phyloP scores from a whole-genome alignment of 1,140 invertebrate species.

The Pogonus chalceus region DNA sequence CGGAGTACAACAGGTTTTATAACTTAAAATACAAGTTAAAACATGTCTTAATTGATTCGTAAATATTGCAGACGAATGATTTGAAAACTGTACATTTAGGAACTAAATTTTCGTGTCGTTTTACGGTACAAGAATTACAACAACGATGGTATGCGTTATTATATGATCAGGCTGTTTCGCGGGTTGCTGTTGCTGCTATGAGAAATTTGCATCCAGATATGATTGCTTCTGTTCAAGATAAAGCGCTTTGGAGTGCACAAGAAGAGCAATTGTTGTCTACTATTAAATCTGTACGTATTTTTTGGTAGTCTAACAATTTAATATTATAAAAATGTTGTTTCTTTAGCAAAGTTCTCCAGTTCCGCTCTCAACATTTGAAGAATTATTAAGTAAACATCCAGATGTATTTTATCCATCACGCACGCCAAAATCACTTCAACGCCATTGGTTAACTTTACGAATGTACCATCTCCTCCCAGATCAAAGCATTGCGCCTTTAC shows the following conservation, averaged over 20 bases:
- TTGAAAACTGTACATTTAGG: slow-evolving; percentile 78
- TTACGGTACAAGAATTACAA: slow-evolving; percentile 87
- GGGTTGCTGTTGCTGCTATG: slow-evolving; percentile 85
- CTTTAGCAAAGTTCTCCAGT: slow-evolving; percentile 40
- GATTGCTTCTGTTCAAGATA: slow-evolving; percentile 73
- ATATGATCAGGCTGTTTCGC: slow-evolving; percentile 80
- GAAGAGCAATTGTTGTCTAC: slow-evolving; percentile 82
- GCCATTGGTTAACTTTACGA: slow-evolving; percentile 88
- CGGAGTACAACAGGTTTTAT: slow-evolving; percentile 76
- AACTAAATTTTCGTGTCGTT: slow-evolving; percentile 92
- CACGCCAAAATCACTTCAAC: slow-evolving; percentile 73
- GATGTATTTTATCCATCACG: slow-evolving; percentile 78
- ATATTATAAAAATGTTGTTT: slow-evolving; percentile 5
- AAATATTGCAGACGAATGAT: slow-evolving; percentile 64
- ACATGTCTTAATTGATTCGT: slow-evolving; percentile 22
- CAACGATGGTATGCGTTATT: slow-evolving; percentile 92
- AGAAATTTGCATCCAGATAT: slow-evolving; percentile 87
- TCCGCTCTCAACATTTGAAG: slow-evolving; percentile 72
- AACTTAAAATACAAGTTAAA: neutral
- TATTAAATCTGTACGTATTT: slow-evolving; percentile 64
- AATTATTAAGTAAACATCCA: slow-evolving; percentile 74
- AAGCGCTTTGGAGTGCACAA: slow-evolving; percentile 77
- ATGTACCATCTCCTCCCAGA: slow-evolving; percentile 88
- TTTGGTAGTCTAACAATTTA: neutral
- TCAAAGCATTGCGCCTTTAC: slow-evolving; percentile 62